Evolutionary conservation across 2,888 invertebrate genomes (phyloP), one percentile per base, ranked within the genome.

Genomic region (Chymomyza amoena): DNA sequence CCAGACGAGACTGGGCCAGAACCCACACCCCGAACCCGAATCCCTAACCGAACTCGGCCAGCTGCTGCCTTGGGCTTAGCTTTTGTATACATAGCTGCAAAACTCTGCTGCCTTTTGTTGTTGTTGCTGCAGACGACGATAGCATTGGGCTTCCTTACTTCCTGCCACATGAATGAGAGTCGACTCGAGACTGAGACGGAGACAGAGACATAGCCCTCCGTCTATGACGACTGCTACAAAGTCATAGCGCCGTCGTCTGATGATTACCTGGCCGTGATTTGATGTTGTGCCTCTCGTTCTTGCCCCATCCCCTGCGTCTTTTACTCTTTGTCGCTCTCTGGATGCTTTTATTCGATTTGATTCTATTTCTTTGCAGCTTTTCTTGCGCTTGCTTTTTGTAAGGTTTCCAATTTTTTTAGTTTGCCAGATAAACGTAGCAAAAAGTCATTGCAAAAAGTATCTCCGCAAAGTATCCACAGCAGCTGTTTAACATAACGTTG

Each of bases 51-150:
- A 32, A 32, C 32, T 32, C 9, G 16, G 18, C 16, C 54, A 54
- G 54, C 54, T 18, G 54, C 54, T 54, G 54, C 18, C 54, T n/a
- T 54, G 54, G 54, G 39, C 54, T 54, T n/a, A 54, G 54, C 54
- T 54, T 54, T 54, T 54, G 54, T 54, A 16, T n/a, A 54, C 54
- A 54, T 45, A 45, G 39, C 39, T 9, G 36, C 36, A 36, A 36
- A 36, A 36, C 51, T 6, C 13, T 6, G 16, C 51, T 18, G 54
- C 18, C 54, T 20, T 20, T 54, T 18, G 54, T 1, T 54, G 54
- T 54, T 54, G 54, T n/a, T 18, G 16, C 13, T 54, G 54, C 25
- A 25, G 25, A 25, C 25, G 10, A 0, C 13, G 39, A 13, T 45
- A 13, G 39, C 13, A 45, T 13, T 45, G 39, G 39, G 54, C 54